phyloP scores from a whole-genome alignment of 37 sponge, comb jelly and placozoan species.

The Beroe ovata region DNA sequence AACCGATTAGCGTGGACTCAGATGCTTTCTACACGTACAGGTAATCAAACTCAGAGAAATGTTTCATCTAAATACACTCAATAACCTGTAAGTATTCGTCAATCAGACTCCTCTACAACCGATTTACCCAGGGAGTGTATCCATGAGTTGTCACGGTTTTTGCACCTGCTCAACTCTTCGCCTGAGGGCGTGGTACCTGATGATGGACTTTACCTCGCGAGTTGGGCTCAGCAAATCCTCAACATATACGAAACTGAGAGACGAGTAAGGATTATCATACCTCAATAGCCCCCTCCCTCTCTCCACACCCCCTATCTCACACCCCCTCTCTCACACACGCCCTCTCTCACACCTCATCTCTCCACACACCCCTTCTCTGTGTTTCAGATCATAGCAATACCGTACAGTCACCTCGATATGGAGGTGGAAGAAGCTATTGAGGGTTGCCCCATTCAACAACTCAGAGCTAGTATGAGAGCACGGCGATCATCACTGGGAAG shows the following conservation, averaged over 20 bases:
- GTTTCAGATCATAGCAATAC: slow-evolving; percentile 57
- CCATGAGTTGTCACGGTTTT: slow-evolving; percentile 46
- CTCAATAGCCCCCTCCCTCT: no score
- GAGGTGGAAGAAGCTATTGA: slow-evolving; percentile 13
- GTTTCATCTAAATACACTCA: no score
- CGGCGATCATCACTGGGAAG: slow-evolving; percentile 27
- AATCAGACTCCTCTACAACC: not conserved
- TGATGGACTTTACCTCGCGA: slow-evolving; percentile 26
- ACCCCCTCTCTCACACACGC: no score
- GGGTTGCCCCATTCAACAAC: slow-evolving; percentile 59
- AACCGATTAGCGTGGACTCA: slow-evolving; percentile 19
- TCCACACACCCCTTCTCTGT: no score
- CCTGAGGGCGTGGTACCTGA: slow-evolving; percentile 35
- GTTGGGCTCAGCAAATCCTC: slow-evolving; percentile 46
- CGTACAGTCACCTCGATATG: slow-evolving; percentile 64
- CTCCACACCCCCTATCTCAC: no score
- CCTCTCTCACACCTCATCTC: no score
- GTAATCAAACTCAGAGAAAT: no score
- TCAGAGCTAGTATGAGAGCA: slow-evolving; percentile 44
- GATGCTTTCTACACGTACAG: slow-evolving; percentile 57
- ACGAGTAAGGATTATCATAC: not conserved
- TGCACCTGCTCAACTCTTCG: slow-evolving; percentile 24
- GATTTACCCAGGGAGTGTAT: slow-evolving; percentile 8
- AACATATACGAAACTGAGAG: slow-evolving; percentile 31
- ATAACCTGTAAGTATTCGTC: not conserved